These are phyloP conservation scores for Pyrochroa serraticornis DNA, from an alignment of 2,888 invertebrate genomes.

Conservation along the genomic window DNA sequence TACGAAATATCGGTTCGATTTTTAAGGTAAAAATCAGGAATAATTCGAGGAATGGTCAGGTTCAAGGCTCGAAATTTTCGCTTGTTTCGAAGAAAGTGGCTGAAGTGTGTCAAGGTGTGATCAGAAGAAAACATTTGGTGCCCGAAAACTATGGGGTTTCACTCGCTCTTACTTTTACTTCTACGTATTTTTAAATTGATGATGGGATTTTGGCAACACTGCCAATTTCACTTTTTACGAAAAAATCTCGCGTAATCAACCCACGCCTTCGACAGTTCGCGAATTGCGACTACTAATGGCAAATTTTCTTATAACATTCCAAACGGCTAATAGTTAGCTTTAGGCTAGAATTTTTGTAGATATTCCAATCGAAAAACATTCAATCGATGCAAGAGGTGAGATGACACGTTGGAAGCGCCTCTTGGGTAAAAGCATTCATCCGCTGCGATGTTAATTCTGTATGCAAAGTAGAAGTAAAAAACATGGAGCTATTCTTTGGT, in stretches of 20 bases:
- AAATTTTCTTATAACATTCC: too few relatives aligned
- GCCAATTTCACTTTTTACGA: constrained; percentile 24
- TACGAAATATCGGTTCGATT: too few relatives aligned
- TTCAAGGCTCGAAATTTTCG: background rate
- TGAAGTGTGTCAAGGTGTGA: constrained; percentile 43
- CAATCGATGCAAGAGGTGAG: too few relatives aligned
- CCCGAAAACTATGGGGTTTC: constrained; percentile 39
- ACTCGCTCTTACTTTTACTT: constrained; percentile 38
- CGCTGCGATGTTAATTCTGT: constrained; percentile 14
- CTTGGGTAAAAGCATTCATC: constrained; percentile 2
- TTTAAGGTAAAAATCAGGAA: too few relatives aligned
- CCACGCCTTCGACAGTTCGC: too few relatives aligned
- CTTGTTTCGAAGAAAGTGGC: constrained; percentile 37
- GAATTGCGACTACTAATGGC: too few relatives aligned
- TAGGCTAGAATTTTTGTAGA: too few relatives aligned
- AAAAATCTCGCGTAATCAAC: constrained; percentile 4
- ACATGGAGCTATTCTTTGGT: constrained; percentile 23
- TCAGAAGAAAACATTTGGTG: constrained; percentile 36
- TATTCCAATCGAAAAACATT: too few relatives aligned
- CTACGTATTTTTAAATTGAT: constrained; percentile 27
- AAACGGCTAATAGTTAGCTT: too few relatives aligned
- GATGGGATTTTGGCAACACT: constrained; percentile 3
- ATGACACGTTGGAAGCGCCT: background rate
- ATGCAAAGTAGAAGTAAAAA: constrained; percentile 22
- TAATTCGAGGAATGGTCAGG: too few relatives aligned